A percentile compares a stretch with the other conserved stretches of the same genome.
These are phyloP conservation scores for Benthosema pterotum DNA, from an alignment of 2,797 vertebrate species.

Conservation along the genomic window DNA sequence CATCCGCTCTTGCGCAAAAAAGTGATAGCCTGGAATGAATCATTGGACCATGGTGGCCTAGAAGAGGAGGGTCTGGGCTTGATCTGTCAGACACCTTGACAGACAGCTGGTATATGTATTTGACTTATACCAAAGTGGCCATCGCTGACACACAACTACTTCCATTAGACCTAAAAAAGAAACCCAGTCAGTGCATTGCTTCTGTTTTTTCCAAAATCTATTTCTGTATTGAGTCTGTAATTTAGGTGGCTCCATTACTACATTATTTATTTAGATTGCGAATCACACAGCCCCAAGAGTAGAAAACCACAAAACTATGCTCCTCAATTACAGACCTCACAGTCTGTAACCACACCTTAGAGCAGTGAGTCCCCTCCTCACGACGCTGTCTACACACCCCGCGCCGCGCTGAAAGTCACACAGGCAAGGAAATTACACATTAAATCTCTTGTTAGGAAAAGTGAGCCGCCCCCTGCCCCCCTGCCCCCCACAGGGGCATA, in stretches of 20 bases:
- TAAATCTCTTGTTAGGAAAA: constrained; percentile 27
- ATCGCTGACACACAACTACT: constrained; percentile 36
- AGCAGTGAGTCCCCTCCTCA: constrained; percentile 73
- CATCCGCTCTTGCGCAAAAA: no score
- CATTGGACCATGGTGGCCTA: no score
- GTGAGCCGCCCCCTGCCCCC: no score
- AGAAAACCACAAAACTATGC: constrained; percentile 73
- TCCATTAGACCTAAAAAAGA: constrained; percentile 41
- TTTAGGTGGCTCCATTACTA: constrained; percentile 80
- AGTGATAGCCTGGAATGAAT: no score
- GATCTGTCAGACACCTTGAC: no score
- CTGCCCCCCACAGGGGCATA: no score
- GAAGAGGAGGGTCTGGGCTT: no score
- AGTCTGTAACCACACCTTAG: constrained; percentile 66
- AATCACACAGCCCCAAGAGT: constrained; percentile 70
- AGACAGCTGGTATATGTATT: constrained; percentile 11
- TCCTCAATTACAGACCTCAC: constrained; percentile 81
- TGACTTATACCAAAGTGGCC: constrained; percentile 45
- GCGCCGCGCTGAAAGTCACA: constrained; percentile 51
- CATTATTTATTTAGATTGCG: constrained; percentile 82
- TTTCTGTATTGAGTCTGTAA: constrained; percentile 77
- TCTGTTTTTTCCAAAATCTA: constrained; percentile 60
- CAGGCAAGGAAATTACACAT: constrained; percentile 40
- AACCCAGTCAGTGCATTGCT: constrained; percentile 41
- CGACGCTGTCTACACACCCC: constrained; percentile 29